These are phyloP conservation scores for Lysiphlebus fabarum DNA, from an alignment of 1,140 invertebrate species.

Conservation along the genomic window DNA sequence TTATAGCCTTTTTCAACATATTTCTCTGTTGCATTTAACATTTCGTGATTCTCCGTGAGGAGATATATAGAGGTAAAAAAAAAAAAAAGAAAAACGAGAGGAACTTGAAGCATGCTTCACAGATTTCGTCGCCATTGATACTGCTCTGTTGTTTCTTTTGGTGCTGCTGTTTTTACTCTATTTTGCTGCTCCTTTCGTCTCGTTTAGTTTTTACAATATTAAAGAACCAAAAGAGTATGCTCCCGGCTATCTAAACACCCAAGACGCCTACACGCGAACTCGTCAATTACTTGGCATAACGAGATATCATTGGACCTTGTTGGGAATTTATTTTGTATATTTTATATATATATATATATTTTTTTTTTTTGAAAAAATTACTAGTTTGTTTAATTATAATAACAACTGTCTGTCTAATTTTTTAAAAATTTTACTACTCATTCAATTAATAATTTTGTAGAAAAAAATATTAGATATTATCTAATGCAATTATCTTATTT, in stretches of 20 bases:
- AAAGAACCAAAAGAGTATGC: conserved; percentile 16
- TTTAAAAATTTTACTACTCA: not conserved
- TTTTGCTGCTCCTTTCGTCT: conserved; percentile 12
- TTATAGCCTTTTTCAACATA: conserved; percentile 5
- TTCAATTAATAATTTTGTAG: not conserved
- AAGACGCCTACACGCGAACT: conserved; percentile 44
- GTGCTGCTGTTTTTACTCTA: conserved; percentile 1
- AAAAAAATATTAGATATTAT: no score
- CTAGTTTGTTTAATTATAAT: not conserved
- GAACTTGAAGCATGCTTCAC: conserved; percentile 7
- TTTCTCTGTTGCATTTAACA: conserved; percentile 23
- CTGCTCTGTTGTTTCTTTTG: not conserved
- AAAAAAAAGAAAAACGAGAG: no score
- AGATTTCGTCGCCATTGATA: not conserved
- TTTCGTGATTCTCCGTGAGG: not conserved
- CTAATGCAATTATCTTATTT: no score
- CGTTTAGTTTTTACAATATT: conserved; percentile 19
- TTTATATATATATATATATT: conserved; percentile 3
- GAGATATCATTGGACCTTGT: conserved; percentile 36
- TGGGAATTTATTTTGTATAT: conserved; percentile 4
- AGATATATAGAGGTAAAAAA: conserved; percentile 1
- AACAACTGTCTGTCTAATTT: no score
- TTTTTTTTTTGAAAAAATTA: not conserved
- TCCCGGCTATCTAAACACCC: conserved; percentile 43
- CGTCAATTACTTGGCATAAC: conserved; percentile 51